Evolutionary conservation across 1,140 invertebrate species (phyloP).

Genomic region (Achatina immaculata): DNA sequence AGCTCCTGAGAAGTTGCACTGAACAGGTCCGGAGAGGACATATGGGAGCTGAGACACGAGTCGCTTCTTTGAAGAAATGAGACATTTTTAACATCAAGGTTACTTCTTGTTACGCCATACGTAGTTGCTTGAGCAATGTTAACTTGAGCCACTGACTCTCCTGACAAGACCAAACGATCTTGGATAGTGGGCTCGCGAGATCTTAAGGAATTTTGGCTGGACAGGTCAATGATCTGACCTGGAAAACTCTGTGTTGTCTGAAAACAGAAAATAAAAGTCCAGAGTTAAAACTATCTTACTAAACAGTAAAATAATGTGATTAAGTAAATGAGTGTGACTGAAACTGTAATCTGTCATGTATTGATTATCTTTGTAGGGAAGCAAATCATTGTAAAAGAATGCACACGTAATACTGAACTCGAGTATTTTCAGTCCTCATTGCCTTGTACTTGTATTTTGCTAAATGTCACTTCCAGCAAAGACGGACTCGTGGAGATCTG

Average conservation of each 20-base stretch:
- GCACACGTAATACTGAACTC: too few species aligned
- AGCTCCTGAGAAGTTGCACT: not conserved
- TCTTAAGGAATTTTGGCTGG: slow-evolving; percentile 22
- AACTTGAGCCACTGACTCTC: not conserved
- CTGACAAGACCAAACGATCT: slow-evolving; percentile 14
- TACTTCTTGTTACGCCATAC: slow-evolving; percentile 4
- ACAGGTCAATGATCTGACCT: slow-evolving; percentile 25
- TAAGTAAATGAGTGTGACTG: not conserved
- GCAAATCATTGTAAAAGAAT: too few species aligned
- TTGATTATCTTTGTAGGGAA: not conserved
- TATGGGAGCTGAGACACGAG: slow-evolving; percentile 20
- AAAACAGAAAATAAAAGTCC: not conserved
- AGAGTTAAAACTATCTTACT: not conserved
- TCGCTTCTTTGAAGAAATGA: slow-evolving; percentile 2
- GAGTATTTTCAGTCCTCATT: too few species aligned
- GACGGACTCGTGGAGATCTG: too few species aligned
- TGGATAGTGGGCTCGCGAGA: slow-evolving; percentile 11
- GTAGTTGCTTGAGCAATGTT: not conserved
- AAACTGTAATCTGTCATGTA: too few species aligned
- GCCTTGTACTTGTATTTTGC: too few species aligned
- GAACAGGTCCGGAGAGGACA: slow-evolving; percentile 23
- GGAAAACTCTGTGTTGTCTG: not conserved
- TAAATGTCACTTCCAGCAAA: too few species aligned
- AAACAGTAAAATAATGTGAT: not conserved
- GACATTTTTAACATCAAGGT: not conserved